These are phyloP conservation scores for Drosophila takahashii DNA, from an alignment of 1,140 invertebrate species.

Conservation along the genomic window DNA sequence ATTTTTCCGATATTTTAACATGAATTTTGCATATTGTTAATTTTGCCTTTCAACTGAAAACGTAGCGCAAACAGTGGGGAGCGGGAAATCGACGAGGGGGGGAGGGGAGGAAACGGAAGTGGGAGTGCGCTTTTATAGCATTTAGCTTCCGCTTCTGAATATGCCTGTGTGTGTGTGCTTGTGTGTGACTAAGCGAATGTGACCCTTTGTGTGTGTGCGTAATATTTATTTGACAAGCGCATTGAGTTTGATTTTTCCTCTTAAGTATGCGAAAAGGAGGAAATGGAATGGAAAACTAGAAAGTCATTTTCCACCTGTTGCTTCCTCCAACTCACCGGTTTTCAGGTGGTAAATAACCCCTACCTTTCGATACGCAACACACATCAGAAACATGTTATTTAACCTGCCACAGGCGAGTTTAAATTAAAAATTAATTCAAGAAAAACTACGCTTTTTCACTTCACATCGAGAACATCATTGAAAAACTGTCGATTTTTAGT, in stretches of 20 bases:
- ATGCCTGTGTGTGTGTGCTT: slow-evolving; percentile 3
- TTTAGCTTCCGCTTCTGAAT: slow-evolving; percentile 61
- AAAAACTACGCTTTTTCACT: slow-evolving; percentile 22
- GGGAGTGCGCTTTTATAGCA: slow-evolving; percentile 62
- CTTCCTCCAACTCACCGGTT: neutral
- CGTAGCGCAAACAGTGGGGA: slow-evolving; percentile 28
- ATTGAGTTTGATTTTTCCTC: slow-evolving; percentile 52
- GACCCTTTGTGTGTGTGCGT: slow-evolving; percentile 21
- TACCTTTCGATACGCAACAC: no score
- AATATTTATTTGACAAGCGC: slow-evolving; percentile 56
- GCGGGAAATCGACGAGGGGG: neutral
- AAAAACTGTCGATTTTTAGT: slow-evolving; percentile 21
- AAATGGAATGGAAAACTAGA: slow-evolving; percentile 39
- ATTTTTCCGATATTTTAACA: slow-evolving; percentile 83
- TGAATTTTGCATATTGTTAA: slow-evolving; percentile 83
- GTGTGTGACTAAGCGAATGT: slow-evolving; percentile 25
- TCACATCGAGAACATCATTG: slow-evolving; percentile 1
- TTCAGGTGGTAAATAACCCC: neutral
- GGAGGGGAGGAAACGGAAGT: slow-evolving; percentile 25
- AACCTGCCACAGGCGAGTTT: neutral
- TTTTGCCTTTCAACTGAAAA: slow-evolving; percentile 76
- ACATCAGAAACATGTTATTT: slow-evolving; percentile 1
- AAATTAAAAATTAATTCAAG: slow-evolving; percentile 12
- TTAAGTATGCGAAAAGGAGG: slow-evolving; percentile 39
- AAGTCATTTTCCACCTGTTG: slow-evolving; percentile 55